A percentile compares a stretch with the other conserved stretches of the same genome.
These are phyloP conservation scores for Scaptomyza parva DNA, from an alignment of 2,888 invertebrate genomes.

Conservation along the genomic window DNA sequence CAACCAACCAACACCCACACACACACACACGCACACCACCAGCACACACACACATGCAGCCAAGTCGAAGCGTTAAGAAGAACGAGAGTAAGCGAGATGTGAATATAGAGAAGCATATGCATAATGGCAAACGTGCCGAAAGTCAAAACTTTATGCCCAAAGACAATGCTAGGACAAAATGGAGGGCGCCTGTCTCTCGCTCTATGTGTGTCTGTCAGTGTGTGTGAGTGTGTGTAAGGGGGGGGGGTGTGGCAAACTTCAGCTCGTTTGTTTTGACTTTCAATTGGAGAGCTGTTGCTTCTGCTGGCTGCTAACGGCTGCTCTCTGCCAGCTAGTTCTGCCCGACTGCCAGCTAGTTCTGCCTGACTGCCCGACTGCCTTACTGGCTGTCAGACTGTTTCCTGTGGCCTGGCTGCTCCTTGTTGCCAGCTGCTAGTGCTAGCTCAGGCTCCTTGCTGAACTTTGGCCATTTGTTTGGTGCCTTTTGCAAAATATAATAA, in stretches of 20 bases:
- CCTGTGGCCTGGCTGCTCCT: slow-evolving; percentile 17
- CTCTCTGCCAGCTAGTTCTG: slow-evolving; percentile 15
- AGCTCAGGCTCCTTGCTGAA: slow-evolving; percentile 45
- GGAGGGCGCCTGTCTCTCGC: not conserved
- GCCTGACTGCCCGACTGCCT: not conserved
- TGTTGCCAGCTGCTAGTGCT: slow-evolving; percentile 12
- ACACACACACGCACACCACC: slow-evolving; percentile 35
- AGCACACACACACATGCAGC: slow-evolving; percentile 31
- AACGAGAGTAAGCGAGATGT: slow-evolving; percentile 13
- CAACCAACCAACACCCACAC: slow-evolving; percentile 36
- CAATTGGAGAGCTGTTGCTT: slow-evolving; percentile 71
- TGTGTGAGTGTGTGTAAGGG: slow-evolving; percentile 5
- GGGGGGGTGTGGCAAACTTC: slow-evolving; percentile 43
- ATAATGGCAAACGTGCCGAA: slow-evolving; percentile 75
- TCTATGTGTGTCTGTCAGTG: too few relatives aligned
- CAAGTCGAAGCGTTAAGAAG: slow-evolving; percentile 50
- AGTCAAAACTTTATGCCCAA: slow-evolving; percentile 67
- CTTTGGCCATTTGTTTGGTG: slow-evolving; percentile 55
- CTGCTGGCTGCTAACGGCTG: slow-evolving; percentile 46
- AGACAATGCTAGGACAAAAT: slow-evolving; percentile 56
- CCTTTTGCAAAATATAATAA: slow-evolving; percentile 62
- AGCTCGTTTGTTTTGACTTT: slow-evolving; percentile 74
- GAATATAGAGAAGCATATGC: slow-evolving; percentile 63
- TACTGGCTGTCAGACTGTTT: slow-evolving; percentile 17
- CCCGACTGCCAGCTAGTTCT: slow-evolving; percentile 3